Conservation (phyloP, 2,113 vertebrate genomes). For the Pelobates fuscus region DNA sequence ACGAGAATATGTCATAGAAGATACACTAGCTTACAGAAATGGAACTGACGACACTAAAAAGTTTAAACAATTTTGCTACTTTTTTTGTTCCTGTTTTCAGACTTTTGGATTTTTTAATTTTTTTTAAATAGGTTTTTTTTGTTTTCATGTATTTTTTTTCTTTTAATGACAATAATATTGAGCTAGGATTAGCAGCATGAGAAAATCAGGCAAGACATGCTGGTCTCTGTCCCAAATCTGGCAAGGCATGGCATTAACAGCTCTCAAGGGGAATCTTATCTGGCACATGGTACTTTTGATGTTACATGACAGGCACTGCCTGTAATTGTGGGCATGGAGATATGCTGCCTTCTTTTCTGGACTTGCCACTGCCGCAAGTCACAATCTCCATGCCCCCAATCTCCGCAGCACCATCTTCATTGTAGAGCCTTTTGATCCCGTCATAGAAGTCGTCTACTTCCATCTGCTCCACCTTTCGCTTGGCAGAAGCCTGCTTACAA, state of each 20-base stretch:
- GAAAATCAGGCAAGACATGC: constrained; percentile 57
- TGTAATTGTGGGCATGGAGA: constrained; percentile 92
- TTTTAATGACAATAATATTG: constrained; percentile 64
- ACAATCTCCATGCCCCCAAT: constrained; percentile 62
- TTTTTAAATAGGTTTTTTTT: constrained; percentile 53
- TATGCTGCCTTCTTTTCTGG: constrained; percentile 72
- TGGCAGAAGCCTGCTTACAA: constrained; percentile 81
- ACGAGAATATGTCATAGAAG: constrained; percentile 52
- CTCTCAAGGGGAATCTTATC: constrained; percentile 31
- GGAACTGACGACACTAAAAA: constrained; percentile 64
- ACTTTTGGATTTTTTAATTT: constrained; percentile 62
- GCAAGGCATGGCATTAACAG: constrained; percentile 57
- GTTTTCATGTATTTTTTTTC: constrained; percentile 59
- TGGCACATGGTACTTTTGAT: not conserved
- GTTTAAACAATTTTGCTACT: constrained; percentile 65
- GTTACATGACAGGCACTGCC: constrained; percentile 82
- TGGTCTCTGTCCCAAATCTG: constrained; percentile 73
- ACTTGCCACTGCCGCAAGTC: constrained; percentile 65
- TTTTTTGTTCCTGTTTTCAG: constrained; percentile 65
- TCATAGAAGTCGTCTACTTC: constrained; percentile 96
- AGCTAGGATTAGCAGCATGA: constrained; percentile 72
- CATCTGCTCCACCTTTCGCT: constrained; percentile 97
- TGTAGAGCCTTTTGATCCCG: constrained; percentile 94
- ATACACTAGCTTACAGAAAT: constrained; percentile 65
- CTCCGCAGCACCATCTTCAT: constrained; percentile 80